These are phyloP conservation scores for Dryomyza anilis DNA, from an alignment of 2,888 invertebrate species.

Conservation along the genomic window DNA sequence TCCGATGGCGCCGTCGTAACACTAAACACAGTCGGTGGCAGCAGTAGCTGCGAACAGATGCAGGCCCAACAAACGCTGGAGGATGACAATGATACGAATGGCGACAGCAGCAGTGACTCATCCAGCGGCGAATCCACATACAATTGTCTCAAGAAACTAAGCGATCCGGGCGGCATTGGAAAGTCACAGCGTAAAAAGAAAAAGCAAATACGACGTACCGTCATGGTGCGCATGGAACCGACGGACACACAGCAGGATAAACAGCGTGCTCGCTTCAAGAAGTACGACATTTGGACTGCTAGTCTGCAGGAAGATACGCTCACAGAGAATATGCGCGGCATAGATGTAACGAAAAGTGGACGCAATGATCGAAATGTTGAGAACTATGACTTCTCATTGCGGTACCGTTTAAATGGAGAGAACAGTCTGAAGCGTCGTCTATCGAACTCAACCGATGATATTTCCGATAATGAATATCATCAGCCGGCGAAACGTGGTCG, in stretches of 20 bases:
- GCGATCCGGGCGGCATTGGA: constrained; percentile 31
- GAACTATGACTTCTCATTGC: constrained; percentile 73
- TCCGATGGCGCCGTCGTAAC: constrained; percentile 27
- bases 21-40: constrained; percentile 30
- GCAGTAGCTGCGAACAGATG: constrained; percentile 14
- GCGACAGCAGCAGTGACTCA: constrained; percentile 43
- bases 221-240: constrained; percentile 50
- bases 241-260: constrained; percentile 36
- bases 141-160: constrained; percentile 48
- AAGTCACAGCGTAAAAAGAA: constrained; percentile 39
- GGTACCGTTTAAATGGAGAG: constrained; percentile 67
- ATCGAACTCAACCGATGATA: constrained; percentile 51
- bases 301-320: constrained; percentile 78
- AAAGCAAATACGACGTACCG: constrained; percentile 52
- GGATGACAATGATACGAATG: constrained; percentile 34
- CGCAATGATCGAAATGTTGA: constrained; percentile 71
- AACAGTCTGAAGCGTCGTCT: constrained; percentile 55
- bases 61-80: constrained; percentile 23
- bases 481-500: constrained; percentile 51
- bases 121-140: constrained; percentile 55
- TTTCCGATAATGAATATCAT: constrained; percentile 46
- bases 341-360: constrained; percentile 73
- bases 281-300: constrained; percentile 80
- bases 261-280: constrained; percentile 64
- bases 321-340: constrained; percentile 77